Percentiles rank a stretch among this genome's conserved stretches.
phyloP scores from a whole-genome alignment of 2,888 invertebrate genomes.

The Apamea anceps region DNA sequence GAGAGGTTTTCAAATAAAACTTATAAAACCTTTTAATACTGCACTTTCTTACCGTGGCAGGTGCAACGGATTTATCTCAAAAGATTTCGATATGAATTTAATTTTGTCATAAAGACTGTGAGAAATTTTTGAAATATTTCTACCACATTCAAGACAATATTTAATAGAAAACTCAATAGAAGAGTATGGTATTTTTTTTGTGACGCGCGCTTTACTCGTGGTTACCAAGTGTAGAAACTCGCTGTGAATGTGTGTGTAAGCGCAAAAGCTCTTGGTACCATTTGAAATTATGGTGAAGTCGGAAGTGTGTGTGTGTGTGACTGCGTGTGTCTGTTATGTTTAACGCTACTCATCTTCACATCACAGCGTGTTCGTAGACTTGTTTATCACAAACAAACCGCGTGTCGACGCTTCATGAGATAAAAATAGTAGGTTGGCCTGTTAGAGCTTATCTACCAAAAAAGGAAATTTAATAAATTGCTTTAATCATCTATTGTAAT shows the following conservation, averaged over 20 bases:
- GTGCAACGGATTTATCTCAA: constrained; percentile 66
- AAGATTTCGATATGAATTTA: constrained; percentile 55
- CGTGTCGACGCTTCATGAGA: no score
- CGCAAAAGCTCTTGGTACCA: not conserved
- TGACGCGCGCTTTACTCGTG: not conserved
- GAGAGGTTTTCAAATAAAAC: constrained; percentile 70
- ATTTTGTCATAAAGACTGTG: constrained; percentile 10
- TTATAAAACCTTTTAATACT: constrained; percentile 71
- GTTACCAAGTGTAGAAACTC: not conserved
- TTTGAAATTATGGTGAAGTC: not conserved
- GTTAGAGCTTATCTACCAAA: not conserved
- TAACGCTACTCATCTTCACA: no score
- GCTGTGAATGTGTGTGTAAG: not conserved
- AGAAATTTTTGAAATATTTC: constrained; percentile 8
- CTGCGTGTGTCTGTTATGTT: not conserved
- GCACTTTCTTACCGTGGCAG: constrained; percentile 63
- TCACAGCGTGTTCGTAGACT: not conserved
- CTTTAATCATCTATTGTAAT: not conserved
- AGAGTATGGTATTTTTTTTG: not conserved
- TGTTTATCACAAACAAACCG: no score
- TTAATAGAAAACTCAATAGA: not conserved
- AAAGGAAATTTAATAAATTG: not conserved
- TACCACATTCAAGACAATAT: not conserved
- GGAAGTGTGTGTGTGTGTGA: not conserved
- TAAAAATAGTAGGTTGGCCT: no score